These are phyloP conservation scores for Chaetura pelagica DNA, from an alignment of 2,113 vertebrate species.

Conservation along the genomic window DNA sequence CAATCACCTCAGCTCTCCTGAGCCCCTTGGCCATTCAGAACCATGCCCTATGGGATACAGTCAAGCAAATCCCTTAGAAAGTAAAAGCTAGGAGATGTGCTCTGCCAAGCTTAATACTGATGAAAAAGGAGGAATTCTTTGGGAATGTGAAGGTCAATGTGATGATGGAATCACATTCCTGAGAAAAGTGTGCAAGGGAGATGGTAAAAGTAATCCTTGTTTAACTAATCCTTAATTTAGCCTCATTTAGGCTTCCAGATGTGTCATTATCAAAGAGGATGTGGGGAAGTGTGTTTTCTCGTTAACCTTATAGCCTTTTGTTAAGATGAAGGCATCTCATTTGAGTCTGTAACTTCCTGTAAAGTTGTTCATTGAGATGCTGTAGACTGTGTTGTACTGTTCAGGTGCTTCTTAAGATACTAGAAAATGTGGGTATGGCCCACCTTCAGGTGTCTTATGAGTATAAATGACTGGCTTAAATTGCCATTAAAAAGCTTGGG, in stretches of 20 bases:
- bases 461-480: accelerated
- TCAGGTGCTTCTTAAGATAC: background rate
- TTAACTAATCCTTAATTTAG: background rate
- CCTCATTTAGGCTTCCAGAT: background rate
- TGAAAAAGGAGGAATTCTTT: background rate
- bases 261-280: background rate
- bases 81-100: background rate
- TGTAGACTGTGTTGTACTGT: background rate
- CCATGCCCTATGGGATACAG: background rate
- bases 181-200: background rate
- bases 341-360: background rate
- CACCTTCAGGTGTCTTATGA: background rate
- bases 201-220: background rate
- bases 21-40: background rate
- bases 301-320: background rate
- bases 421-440: background rate
- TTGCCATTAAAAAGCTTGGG: background rate
- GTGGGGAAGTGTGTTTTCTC: background rate
- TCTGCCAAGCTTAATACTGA: background rate
- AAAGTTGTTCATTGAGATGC: background rate
- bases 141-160: background rate
- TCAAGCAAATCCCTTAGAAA: background rate
- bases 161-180: background rate
- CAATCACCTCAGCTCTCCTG: background rate
- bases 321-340: background rate